phyloP scores from a whole-genome alignment of 2,888 invertebrate species.

The Tachina lurida region DNA sequence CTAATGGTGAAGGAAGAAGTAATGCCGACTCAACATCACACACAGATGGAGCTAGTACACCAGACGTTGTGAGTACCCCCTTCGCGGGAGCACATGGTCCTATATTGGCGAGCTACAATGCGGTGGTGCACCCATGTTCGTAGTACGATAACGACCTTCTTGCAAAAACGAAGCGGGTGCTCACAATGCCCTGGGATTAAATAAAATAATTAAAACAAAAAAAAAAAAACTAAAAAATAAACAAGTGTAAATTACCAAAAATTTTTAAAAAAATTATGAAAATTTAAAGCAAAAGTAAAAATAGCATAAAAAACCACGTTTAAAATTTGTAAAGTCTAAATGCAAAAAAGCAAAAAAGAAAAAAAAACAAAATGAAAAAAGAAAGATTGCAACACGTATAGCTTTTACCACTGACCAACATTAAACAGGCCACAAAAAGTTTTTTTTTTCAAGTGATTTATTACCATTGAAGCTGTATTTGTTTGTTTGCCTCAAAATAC shows the following conservation, averaged over 20 bases:
- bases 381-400: conserved; percentile 72
- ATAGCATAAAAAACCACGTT: conserved; percentile 69
- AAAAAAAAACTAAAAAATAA: conserved; percentile 61
- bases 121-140: conserved; percentile 93
- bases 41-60: conserved; percentile 97
- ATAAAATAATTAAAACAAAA: conserved; percentile 78
- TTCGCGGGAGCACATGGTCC: conserved; percentile 87
- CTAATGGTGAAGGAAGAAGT: conserved; percentile 92
- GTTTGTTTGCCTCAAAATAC: conserved; percentile 52
- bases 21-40: conserved; percentile 97
- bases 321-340: conserved; percentile 62
- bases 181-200: conserved; percentile 86
- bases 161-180: conserved; percentile 91
- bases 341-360: conserved; percentile 15
- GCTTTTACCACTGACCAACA: conserved; percentile 58
- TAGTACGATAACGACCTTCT: conserved; percentile 87
- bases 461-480: conserved; percentile 73
- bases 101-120: conserved; percentile 89
- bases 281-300: conserved; percentile 54
- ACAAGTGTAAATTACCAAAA: conserved; percentile 71
- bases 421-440: conserved; percentile 72
- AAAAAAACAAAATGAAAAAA: conserved; percentile 33
- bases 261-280: conserved; percentile 66
- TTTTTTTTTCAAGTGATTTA: conserved; percentile 67
- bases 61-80: conserved; percentile 98